phyloP scores from a whole-genome alignment of 2,888 invertebrate genomes.

The Nematopogon swammerdamellus region DNA sequence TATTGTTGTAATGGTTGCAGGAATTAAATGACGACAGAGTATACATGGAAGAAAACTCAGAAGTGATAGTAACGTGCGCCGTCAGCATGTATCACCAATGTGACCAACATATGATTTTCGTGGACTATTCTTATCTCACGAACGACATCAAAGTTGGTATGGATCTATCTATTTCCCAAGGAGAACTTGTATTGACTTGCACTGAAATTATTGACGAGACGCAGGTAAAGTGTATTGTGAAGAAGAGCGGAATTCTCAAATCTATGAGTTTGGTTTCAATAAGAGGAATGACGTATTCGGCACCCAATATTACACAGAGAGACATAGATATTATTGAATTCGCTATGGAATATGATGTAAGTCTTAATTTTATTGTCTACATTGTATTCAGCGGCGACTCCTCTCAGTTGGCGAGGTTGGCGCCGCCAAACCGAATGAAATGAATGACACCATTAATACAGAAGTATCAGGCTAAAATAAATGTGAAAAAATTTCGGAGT shows the following conservation, averaged over 20 bases:
- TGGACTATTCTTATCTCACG: not conserved
- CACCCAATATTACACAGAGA: slow-evolving; percentile 19
- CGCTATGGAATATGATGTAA: slow-evolving; percentile 23
- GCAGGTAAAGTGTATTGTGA: not conserved
- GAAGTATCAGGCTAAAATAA: no score
- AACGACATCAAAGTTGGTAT: not conserved
- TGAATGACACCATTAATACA: no score
- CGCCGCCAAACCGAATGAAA: no score
- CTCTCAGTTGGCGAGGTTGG: no score
- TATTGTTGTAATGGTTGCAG: no score
- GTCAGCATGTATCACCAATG: not conserved
- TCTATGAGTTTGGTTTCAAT: not conserved
- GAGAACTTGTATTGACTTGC: not conserved
- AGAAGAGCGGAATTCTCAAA: not conserved
- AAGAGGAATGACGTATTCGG: slow-evolving; percentile 16
- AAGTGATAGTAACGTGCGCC: not conserved
- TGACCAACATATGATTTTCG: not conserved
- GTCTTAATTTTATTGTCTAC: not conserved
- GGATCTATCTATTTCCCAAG: not conserved
- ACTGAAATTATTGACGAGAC: not conserved
- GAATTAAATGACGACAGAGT: no score
- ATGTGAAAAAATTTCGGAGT: no score
- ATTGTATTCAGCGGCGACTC: no score
- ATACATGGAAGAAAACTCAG: not conserved
- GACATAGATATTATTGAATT: slow-evolving; percentile 25